A percentile compares a stretch with the other conserved stretches of the same genome.
Conservation (phyloP, 2,888 invertebrate species). For the Opisthograptis luteolata region DNA sequence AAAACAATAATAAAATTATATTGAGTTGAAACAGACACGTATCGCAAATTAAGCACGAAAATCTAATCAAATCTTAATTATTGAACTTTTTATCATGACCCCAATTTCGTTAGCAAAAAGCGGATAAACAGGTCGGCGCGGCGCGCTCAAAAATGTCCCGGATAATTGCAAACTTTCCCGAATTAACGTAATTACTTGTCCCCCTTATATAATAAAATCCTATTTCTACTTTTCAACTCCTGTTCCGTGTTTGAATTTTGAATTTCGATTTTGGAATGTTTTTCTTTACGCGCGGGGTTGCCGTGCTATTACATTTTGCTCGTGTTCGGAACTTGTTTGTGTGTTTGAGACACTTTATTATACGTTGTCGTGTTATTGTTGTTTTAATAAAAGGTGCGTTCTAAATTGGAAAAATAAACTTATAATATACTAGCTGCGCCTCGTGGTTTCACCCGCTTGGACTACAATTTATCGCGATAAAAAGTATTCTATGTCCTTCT, state of each 20-base stretch:
- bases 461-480: too few species aligned
- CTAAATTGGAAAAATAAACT: too few species aligned
- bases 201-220: slow-evolving; percentile 25
- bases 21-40: slow-evolving; percentile 19
- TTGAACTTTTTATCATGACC: slow-evolving; percentile 38
- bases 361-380: neutral
- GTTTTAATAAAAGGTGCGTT: too few species aligned
- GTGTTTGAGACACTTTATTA: neutral
- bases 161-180: slow-evolving; percentile 35
- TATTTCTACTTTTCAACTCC: slow-evolving; percentile 22
- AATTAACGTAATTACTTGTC: slow-evolving; percentile 35
- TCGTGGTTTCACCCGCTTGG: too few species aligned
- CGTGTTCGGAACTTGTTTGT: neutral
- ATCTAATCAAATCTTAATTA: slow-evolving; percentile 38
- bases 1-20: slow-evolving; percentile 9
- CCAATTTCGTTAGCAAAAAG: slow-evolving; percentile 34
- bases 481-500: too few species aligned
- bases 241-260: slow-evolving; percentile 2
- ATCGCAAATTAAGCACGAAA: slow-evolving; percentile 28
- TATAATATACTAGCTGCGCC: too few species aligned
- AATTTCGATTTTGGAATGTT: slow-evolving; percentile 9
- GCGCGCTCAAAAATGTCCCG: slow-evolving; percentile 34
- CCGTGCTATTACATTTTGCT: slow-evolving; percentile 4
- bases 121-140: slow-evolving; percentile 31
- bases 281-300: slow-evolving; percentile 3